These are phyloP conservation scores for Epinephelus fuscoguttatus DNA, from an alignment of 2,113 vertebrate genomes.

Conservation along the genomic window DNA sequence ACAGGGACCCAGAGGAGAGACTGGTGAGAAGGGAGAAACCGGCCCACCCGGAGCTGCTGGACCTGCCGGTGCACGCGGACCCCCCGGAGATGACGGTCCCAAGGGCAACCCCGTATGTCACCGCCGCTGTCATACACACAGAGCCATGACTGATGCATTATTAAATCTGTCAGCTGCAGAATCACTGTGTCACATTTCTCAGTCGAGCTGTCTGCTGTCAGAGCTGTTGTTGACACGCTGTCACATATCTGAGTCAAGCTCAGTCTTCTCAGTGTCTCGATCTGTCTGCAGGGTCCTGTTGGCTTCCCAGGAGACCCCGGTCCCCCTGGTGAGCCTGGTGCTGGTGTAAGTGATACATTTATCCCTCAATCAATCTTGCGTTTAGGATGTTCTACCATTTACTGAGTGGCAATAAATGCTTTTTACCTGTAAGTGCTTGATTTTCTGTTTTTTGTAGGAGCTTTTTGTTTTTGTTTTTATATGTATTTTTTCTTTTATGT, in stretches of 20 bases:
- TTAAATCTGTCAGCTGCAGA: conserved; percentile 40
- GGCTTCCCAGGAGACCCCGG: conserved; percentile 98
- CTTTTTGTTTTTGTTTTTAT: not conserved
- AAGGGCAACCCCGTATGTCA: conserved; percentile 96
- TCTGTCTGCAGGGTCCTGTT: conserved; percentile 90
- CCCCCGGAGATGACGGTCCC: conserved; percentile 95
- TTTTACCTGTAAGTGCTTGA: not conserved
- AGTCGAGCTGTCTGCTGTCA: conserved; percentile 35
- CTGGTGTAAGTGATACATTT: conserved; percentile 88
- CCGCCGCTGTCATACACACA: conserved; percentile 15
- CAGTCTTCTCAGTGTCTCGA: conserved; percentile 31
- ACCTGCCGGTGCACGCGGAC: conserved; percentile 92
- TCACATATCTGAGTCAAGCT: conserved; percentile 45
- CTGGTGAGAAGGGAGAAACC: conserved; percentile 96
- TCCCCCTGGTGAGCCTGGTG: conserved; percentile 94
- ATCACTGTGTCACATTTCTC: conserved; percentile 39
- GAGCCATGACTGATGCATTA: conserved; percentile 37
- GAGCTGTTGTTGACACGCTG: conserved; percentile 45
- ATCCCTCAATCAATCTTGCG: not conserved
- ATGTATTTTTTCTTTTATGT: not conserved
- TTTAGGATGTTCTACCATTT: not conserved
- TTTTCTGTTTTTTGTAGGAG: not conserved
- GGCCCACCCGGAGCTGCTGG: conserved; percentile 97
- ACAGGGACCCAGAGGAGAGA: conserved; percentile 95
- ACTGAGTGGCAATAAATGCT: not conserved